Conservation (phyloP, 1,140 invertebrate genomes). For the Tribolium castaneum region DNA sequence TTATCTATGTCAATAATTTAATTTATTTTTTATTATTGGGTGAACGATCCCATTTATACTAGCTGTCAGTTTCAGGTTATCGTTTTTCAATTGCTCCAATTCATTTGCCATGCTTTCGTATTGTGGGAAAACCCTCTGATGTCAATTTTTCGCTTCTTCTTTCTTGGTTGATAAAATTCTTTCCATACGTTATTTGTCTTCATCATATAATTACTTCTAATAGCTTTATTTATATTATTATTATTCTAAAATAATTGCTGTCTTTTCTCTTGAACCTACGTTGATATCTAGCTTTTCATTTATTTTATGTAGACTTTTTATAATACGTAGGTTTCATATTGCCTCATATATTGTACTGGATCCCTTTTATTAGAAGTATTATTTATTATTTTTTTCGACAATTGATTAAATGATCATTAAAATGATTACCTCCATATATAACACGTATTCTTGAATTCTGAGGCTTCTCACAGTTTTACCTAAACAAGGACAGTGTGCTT, state of each 20-base stretch:
- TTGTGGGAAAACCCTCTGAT: conserved; percentile 1
- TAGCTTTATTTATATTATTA: conserved; percentile 18
- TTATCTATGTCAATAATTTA: too few relatives aligned
- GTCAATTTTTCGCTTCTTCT: neutral
- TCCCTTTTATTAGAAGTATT: conserved; percentile 16
- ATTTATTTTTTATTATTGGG: too few relatives aligned
- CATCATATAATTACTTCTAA: conserved; percentile 10
- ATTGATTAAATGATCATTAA: neutral
- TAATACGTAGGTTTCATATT: too few relatives aligned
- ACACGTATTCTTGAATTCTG: too few relatives aligned
- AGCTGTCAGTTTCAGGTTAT: too few relatives aligned
- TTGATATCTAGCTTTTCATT: neutral
- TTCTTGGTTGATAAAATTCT: neutral
- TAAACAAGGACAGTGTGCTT: too few relatives aligned
- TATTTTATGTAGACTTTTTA: neutral
- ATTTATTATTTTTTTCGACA: neutral
- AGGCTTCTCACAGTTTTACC: too few relatives aligned
- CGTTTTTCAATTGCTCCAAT: too few relatives aligned
- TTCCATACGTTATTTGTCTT: conserved; percentile 1
- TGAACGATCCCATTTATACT: too few relatives aligned
- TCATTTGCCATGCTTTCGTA: neutral
- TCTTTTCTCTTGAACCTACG: neutral
- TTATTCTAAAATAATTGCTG: neutral
- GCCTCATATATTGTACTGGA: neutral
- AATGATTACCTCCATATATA: too few relatives aligned